A percentile compares a stretch with the other conserved stretches of the same genome.
These are phyloP conservation scores for Pyrrhia umbra DNA, from an alignment of 2,888 invertebrate species.

Conservation along the genomic window DNA sequence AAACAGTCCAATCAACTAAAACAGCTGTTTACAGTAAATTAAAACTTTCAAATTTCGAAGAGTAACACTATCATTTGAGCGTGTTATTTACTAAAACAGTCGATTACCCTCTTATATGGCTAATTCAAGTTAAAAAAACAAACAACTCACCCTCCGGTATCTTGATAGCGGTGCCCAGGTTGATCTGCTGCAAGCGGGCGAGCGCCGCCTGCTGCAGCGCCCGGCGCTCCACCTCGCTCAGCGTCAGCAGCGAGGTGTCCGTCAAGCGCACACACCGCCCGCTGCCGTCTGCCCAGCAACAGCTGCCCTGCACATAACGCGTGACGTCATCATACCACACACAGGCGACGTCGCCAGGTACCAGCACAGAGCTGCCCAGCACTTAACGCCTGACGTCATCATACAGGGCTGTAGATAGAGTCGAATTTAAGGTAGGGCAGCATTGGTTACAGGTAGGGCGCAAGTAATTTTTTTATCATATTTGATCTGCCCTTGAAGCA, in stretches of 20 bases:
- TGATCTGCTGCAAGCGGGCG: constrained; percentile 95
- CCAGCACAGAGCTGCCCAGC: not conserved
- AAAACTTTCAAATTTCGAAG: too few relatives aligned
- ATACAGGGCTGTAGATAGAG: too few relatives aligned
- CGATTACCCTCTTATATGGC: too few relatives aligned
- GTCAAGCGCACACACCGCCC: constrained; percentile 93
- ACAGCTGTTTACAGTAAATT: too few relatives aligned
- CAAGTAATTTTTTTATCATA: too few relatives aligned
- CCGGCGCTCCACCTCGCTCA: constrained; percentile 94
- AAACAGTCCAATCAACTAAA: too few relatives aligned
- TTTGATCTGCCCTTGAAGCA: too few relatives aligned
- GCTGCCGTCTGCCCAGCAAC: constrained; percentile 94
- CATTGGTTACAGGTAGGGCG: too few relatives aligned
- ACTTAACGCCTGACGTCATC: too few relatives aligned
- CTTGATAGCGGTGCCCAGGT: constrained; percentile 95
- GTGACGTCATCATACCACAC: constrained; percentile 85
- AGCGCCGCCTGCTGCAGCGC: constrained; percentile 96
- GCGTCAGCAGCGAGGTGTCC: constrained; percentile 92
- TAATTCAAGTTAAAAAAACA: not conserved
- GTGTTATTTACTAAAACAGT: too few relatives aligned
- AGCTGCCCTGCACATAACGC: constrained; percentile 93
- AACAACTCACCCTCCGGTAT: constrained; percentile 94
- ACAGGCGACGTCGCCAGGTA: not conserved
- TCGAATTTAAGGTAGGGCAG: too few relatives aligned
- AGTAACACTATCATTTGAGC: too few relatives aligned